Evolutionary conservation across 35 echinoderm and acorn worm species (phyloP).

Genomic region (Strongylocentrotus purpuratus): DNA sequence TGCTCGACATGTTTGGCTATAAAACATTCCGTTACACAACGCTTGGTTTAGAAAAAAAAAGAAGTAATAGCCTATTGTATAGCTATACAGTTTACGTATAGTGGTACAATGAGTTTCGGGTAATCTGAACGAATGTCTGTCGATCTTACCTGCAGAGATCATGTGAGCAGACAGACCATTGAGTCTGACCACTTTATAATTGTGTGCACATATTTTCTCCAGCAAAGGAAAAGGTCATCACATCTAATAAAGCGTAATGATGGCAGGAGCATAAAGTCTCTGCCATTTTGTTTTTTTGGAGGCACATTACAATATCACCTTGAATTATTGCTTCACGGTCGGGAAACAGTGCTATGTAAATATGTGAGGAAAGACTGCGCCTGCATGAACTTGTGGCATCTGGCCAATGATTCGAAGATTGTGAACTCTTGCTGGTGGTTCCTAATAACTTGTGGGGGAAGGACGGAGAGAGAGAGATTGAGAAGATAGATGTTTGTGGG

Average conservation of each 20-base stretch:
- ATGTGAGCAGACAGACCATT: neutral
- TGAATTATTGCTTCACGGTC: constrained; percentile 11
- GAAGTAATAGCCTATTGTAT: too few species aligned
- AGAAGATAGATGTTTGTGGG: neutral
- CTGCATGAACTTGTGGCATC: neutral
- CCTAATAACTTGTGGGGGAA: neutral
- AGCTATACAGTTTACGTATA: too few species aligned
- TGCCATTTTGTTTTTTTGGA: neutral
- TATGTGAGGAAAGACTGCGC: neutral
- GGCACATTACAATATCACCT: constrained; percentile 17
- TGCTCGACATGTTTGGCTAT: too few species aligned
- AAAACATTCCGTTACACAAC: too few species aligned
- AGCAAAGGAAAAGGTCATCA: constrained; percentile 16
- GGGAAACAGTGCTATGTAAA: neutral
- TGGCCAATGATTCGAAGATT: neutral
- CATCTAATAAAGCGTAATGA: constrained; percentile 6
- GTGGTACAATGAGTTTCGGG: too few species aligned
- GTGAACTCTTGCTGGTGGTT: neutral
- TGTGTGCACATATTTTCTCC: neutral
- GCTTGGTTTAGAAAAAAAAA: too few species aligned
- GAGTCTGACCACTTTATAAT: neutral
- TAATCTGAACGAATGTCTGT: too few species aligned
- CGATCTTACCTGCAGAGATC: too few species aligned
- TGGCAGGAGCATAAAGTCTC: neutral
- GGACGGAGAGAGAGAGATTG: neutral